Conservation (phyloP, 2,113 vertebrate genomes). For the Tupaia chinensis region DNA sequence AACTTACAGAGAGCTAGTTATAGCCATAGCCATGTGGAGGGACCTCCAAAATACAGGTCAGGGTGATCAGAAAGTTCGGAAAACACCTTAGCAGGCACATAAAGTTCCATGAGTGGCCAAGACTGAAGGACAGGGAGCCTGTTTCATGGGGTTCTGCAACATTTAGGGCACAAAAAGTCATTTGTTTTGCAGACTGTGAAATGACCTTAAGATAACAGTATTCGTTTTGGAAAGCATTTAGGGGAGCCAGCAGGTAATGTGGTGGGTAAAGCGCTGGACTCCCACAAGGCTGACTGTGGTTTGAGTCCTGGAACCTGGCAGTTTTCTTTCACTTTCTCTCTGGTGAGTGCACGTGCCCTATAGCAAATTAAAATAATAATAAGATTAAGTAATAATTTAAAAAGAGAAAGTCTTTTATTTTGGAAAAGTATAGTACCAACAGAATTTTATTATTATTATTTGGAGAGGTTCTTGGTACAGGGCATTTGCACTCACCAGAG, state of each 20-base stretch:
- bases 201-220: background rate
- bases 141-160: background rate
- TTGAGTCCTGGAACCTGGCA: too few relatives aligned
- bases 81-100: slow-evolving; percentile 37
- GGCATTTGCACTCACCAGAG: too few relatives aligned
- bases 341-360: too few relatives aligned
- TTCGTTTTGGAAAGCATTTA: slow-evolving; percentile 6
- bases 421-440: background rate
- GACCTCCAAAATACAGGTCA: background rate
- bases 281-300: too few relatives aligned
- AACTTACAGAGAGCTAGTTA: slow-evolving; percentile 35
- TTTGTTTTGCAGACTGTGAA: slow-evolving; percentile 37
- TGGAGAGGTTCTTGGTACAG: too few relatives aligned
- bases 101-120: slow-evolving; percentile 57
- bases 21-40: background rate
- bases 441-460: too few relatives aligned
- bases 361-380: too few relatives aligned
- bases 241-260: too few relatives aligned
- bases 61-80: slow-evolving; percentile 19
- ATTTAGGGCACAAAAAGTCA: background rate
- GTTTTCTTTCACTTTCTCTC: too few relatives aligned
- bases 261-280: too few relatives aligned
- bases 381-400: too few relatives aligned
- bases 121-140: background rate
- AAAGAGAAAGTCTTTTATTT: background rate